Conservation (phyloP, 1,140 invertebrate species). For the Ceratosolen fusciceps region DNA sequence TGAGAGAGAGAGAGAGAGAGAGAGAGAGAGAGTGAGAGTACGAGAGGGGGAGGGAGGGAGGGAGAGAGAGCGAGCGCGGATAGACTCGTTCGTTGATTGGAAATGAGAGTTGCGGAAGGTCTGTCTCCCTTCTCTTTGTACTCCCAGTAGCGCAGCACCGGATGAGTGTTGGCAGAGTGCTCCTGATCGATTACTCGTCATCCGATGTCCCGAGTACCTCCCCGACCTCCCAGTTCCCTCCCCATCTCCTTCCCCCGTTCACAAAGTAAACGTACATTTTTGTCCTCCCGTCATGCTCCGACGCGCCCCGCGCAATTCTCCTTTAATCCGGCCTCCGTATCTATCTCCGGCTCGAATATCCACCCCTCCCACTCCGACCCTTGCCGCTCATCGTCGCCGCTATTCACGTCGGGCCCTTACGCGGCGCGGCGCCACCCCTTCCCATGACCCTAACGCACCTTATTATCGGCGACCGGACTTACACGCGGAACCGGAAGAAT, state of each 20-base stretch:
- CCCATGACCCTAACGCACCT: background rate
- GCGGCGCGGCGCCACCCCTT: background rate
- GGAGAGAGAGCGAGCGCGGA: background rate
- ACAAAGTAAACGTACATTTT: slow-evolving; percentile 62
- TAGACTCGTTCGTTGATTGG: slow-evolving; percentile 48
- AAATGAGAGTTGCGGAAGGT: slow-evolving; percentile 58
- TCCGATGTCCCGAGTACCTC: slow-evolving; percentile 62
- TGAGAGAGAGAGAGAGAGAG: background rate
- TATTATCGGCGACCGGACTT: background rate
- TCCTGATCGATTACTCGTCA: slow-evolving; percentile 70
- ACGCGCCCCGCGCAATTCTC: background rate
- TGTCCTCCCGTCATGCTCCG: slow-evolving; percentile 8
- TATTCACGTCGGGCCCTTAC: no score
- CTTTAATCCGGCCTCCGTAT: background rate
- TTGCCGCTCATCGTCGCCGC: no score
- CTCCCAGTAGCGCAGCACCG: slow-evolving; percentile 31
- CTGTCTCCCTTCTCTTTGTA: slow-evolving; percentile 38
- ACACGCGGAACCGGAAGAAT: no score
- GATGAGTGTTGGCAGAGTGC: slow-evolving; percentile 64
- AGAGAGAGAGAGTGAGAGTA: background rate
- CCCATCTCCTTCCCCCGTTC: slow-evolving; percentile 37
- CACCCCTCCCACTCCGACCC: no score
- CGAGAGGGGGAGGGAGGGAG: background rate
- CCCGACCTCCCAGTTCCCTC: slow-evolving; percentile 26
- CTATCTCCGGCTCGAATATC: background rate